These are phyloP conservation scores for Sarcophaga bullata DNA, from an alignment of 1,140 invertebrate species.

Conservation along the genomic window DNA sequence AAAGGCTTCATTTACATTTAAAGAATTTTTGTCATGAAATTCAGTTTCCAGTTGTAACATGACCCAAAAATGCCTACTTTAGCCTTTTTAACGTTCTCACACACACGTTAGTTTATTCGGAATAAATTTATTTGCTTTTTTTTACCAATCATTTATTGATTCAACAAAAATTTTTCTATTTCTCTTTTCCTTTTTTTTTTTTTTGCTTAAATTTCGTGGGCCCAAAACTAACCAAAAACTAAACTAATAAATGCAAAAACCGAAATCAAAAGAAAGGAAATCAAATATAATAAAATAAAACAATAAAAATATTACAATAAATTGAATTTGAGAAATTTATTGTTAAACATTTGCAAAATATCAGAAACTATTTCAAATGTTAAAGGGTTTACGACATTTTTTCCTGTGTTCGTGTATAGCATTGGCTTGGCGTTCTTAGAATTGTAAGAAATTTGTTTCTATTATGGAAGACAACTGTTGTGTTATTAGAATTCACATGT, in stretches of 20 bases:
- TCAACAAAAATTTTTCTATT: conserved; percentile 58
- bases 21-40: conserved; percentile 63
- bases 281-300: background rate
- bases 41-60: conserved; percentile 58
- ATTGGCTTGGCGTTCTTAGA: no score
- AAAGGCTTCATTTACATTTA: conserved; percentile 54
- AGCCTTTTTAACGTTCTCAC: background rate
- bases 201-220: background rate
- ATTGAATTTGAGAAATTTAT: background rate
- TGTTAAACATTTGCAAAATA: background rate
- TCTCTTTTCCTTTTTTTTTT: background rate
- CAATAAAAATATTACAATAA: conserved; percentile 27
- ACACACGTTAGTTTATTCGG: conserved; percentile 8
- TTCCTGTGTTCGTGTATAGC: no score
- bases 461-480: no score
- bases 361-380: background rate
- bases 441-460: no score
- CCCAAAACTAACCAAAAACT: conserved; percentile 30
- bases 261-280: no score
- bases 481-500: no score
- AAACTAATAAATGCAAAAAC: conserved; percentile 6
- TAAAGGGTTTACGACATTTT: conserved; percentile 8
- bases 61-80: conserved; percentile 48
- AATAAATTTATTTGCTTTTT: conserved; percentile 20
- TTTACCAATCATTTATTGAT: conserved; percentile 60